phyloP scores from a whole-genome alignment of 2,888 invertebrate species.

The Eudemis profundana region DNA sequence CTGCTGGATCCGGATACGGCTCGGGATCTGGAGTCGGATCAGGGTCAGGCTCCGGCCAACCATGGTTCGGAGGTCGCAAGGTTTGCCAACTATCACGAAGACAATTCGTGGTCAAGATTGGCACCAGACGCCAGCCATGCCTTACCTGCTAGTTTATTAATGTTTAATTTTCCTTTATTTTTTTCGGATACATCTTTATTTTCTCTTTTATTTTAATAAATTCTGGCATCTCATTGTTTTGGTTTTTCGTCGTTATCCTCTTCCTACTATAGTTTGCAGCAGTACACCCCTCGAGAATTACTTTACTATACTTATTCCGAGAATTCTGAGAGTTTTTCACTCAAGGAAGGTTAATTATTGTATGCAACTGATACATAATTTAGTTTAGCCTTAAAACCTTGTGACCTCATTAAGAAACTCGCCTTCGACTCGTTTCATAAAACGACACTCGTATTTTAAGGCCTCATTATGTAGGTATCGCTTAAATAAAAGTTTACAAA shows the following conservation, averaged over 20 bases:
- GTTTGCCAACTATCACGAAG: slow-evolving; percentile 64
- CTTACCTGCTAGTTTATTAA: slow-evolving; percentile 59
- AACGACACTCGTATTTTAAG: no score
- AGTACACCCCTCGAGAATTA: no score
- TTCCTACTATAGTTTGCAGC: no score
- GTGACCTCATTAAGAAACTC: no score
- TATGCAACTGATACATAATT: no score
- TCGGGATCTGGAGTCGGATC: slow-evolving; percentile 8
- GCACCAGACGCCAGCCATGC: slow-evolving; percentile 62
- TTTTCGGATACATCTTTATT: slow-evolving; percentile 68
- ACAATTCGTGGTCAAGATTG: slow-evolving; percentile 65
- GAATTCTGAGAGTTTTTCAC: no score
- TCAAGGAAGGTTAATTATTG: no score
- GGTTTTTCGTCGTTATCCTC: slow-evolving; percentile 39
- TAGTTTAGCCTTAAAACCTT: no score
- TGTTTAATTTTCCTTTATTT: slow-evolving; percentile 45
- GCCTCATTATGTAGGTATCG: no score
- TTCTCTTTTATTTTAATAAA: slow-evolving; percentile 58
- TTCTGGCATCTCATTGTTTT: slow-evolving; percentile 54
- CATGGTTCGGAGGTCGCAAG: slow-evolving; percentile 55
- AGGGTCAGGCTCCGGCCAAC: slow-evolving; percentile 23
- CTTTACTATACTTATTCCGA: no score
- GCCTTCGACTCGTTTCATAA: no score
- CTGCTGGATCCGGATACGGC: slow-evolving; percentile 20
- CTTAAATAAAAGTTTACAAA: no score